Percentiles rank a stretch among this genome's conserved stretches.
Conservation (phyloP, 1,140 invertebrate species). For the Drosophila gunungcola region DNA sequence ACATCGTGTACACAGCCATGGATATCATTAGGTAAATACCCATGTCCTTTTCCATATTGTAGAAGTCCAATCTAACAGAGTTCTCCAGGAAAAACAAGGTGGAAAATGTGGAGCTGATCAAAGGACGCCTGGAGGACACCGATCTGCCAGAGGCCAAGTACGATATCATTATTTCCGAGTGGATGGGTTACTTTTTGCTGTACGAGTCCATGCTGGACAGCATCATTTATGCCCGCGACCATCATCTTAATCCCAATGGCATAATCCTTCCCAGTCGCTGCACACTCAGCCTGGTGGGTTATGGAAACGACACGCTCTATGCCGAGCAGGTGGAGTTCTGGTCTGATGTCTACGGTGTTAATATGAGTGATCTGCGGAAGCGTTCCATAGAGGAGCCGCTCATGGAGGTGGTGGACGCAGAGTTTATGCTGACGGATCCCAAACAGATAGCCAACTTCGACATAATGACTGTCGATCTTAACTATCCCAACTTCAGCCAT, state of each 20-base stretch:
- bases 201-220: constrained; percentile 99
- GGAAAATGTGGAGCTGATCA: constrained; percentile 87
- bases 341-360: constrained; percentile 98
- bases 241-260: constrained; percentile 90
- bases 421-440: constrained; percentile 91
- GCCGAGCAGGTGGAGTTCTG: constrained; percentile 93
- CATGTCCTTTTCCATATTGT: background rate
- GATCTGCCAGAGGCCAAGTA: constrained; percentile 92
- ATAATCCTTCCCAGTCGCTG: constrained; percentile 95
- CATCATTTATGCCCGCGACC: constrained; percentile 95
- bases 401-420: constrained; percentile 92
- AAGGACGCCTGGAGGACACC: constrained; percentile 96
- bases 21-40: constrained; percentile 88
- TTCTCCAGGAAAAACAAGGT: constrained; percentile 88
- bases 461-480: constrained; percentile 92
- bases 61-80: background rate
- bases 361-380: constrained; percentile 97
- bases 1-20: constrained; percentile 92
- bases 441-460: constrained; percentile 89
- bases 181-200: constrained; percentile 99
- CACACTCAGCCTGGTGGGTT: constrained; percentile 94
- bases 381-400: constrained; percentile 95
- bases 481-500: constrained; percentile 92
- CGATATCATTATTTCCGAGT: constrained; percentile 98
- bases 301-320: constrained; percentile 93